Base-by-base conservation (phyloP, 2,113 vertebrate genomes). In the Motacilla tschutschensis region DNA sequence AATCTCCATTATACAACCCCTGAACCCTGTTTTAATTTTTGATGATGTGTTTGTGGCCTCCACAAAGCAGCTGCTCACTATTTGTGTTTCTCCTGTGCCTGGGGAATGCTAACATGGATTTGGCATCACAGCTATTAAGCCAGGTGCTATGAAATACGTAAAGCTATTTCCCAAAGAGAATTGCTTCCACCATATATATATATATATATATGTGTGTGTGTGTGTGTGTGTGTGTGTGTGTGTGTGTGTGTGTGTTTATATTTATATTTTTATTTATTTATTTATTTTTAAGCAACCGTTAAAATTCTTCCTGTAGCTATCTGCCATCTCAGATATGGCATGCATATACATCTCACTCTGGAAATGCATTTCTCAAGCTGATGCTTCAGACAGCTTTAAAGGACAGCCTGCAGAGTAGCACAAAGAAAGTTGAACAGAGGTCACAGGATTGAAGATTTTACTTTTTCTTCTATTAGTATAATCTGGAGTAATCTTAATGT, bases 71-170 rank as follows among this genome's bases (percentile, higher is more conserved):
- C 87, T 93, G 89, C 57, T 92, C 89, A 51, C 79, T 87, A 5
- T 94, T 67, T 88, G 64, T 88, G 57, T 26, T 82, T 70, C 44
- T 87, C 9, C 18, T 28, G 51, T 63, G 72, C 36, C 87, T 67
- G 43, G 87, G 67, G 91, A 92, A 44, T 51, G 53, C 91, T 85
- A 63, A 82, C 85, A 79, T n/a, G 83, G 67, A 55, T 82, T 87
- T 82, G 91, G 64, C 89, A 89, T 77, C 85, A 47, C 60, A 0
- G 13, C 82, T 81, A 19, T 43, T 85, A 75, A 85, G 79, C 64
- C 87, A 94, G 79, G 91, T 92, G 79, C 72, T 87, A 74, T 79
- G 85, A 88, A 92, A 92, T 92, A 92, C 85, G 87, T 69, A 90
- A 90, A 88, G 51, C 84, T 73, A 59, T 76, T 85, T 90, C 89